Evolutionary conservation across 2,888 invertebrate species (phyloP).

Genomic region (Carcina quercana): DNA sequence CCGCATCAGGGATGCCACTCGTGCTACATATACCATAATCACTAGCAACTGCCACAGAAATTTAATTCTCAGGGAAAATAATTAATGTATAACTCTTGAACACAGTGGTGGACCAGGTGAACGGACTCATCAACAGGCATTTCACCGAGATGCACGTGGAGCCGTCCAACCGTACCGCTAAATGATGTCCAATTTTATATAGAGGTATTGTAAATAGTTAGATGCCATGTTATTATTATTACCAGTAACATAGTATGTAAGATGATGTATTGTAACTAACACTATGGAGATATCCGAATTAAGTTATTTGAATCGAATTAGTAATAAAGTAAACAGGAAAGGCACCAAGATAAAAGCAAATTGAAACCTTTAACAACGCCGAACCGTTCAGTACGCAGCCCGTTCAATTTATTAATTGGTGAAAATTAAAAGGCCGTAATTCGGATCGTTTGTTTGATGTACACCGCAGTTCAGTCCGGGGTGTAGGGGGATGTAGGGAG

Average conservation of each 20-base stretch:
- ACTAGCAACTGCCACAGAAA: too few relatives aligned
- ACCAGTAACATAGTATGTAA: not conserved
- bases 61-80: too few relatives aligned
- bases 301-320: not conserved
- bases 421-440: conserved; percentile 44
- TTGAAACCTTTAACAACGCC: conserved; percentile 15
- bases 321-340: not conserved
- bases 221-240: too few relatives aligned
- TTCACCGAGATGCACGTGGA: too few relatives aligned
- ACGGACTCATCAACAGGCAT: too few relatives aligned
- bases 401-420: conserved; percentile 36
- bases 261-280: not conserved
- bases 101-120: too few relatives aligned
- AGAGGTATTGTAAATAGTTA: too few relatives aligned
- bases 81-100: too few relatives aligned
- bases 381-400: conserved; percentile 22
- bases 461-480: not conserved
- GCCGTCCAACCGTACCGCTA: too few relatives aligned
- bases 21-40: too few relatives aligned
- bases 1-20: too few relatives aligned
- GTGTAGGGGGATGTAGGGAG: not conserved
- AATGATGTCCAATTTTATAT: too few relatives aligned
- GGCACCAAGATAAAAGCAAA: not conserved
- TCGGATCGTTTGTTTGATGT: conserved; percentile 13
- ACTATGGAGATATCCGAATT: not conserved